phyloP scores from a whole-genome alignment of 2,113 vertebrate species.

The Ceyx melanurus region DNA sequence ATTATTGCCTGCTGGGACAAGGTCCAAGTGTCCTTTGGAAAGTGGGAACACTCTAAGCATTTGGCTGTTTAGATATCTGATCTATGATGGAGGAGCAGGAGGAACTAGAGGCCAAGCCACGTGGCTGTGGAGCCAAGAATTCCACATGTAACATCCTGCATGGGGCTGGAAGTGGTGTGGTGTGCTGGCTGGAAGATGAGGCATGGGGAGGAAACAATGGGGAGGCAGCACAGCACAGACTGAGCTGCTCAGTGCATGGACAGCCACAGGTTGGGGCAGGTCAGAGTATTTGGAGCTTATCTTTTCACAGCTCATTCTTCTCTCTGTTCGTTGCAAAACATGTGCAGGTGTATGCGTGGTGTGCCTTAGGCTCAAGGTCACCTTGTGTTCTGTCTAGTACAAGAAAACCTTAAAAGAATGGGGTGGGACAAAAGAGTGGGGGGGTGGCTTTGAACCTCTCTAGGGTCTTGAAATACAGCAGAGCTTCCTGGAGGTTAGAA shows the following conservation, averaged over 20 bases:
- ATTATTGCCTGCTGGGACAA: neutral
- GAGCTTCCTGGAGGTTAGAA: neutral
- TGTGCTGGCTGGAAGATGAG: neutral
- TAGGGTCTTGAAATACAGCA: neutral
- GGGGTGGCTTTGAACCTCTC: neutral
- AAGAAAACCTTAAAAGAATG: neutral
- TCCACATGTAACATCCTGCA: neutral
- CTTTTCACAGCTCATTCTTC: neutral
- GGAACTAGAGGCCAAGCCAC: neutral
- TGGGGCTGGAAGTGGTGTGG: neutral
- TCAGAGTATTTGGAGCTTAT: neutral
- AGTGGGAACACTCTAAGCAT: neutral
- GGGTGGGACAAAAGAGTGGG: neutral
- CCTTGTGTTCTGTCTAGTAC: neutral
- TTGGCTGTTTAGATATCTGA: neutral
- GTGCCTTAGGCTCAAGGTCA: slow-evolving; percentile 16
- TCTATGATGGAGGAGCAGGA: neutral
- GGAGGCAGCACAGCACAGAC: neutral
- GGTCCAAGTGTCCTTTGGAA: neutral
- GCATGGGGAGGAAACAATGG: neutral
- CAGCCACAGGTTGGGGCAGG: neutral
- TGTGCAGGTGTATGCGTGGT: neutral
- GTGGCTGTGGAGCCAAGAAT: neutral
- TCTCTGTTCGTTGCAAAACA: neutral
- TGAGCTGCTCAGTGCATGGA: neutral